Evolutionary conservation across 2,113 vertebrate genomes (phyloP), one percentile per base, ranked within the genome.

Genomic region (Pygoscelis adeliae): DNA sequence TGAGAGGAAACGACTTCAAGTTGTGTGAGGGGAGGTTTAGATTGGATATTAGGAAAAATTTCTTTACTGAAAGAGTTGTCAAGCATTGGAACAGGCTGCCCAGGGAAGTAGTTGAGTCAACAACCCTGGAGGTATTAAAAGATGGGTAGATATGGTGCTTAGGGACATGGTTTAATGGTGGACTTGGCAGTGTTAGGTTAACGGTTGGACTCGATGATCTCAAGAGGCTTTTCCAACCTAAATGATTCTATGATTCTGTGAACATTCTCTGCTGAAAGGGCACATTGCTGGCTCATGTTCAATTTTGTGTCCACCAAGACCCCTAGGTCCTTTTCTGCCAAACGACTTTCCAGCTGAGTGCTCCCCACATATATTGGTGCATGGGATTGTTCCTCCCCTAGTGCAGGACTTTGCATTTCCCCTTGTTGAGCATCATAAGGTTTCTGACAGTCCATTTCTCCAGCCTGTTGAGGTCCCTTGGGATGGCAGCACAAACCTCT

Each of bases 1-100:
- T 0, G 2, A 56, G 52, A 56, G 5, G 30, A 74, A 74, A 44
- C 1, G 3, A 4, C 20, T 9, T 74, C 16, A 44, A 26, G 22
- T 74, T 56, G 22, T 2, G 3, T 15, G 19, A 36, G 55, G 4
- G 12, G 44, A 77, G 12, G 26, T 22, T 77, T 29, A 56, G 25
- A 25, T 9, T 25, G 26, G 11, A 11, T 17, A 13, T 53, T 44
- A 53, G 38, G 61, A 79, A 63, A 34, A 19, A 34, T 11, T 21
- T 42, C 10, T 53, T 52, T 29, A 63, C 23, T 8, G 6, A 65
- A 65, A 53, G 23, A 4, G 3, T 40, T 19, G 8, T 18, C 9
- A 21, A 80, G 6, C 38, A 15, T 11, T 53, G 38, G 14, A 29
- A 30, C 11, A 67, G 6, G 6, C 19, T 81, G 6, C 20, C 15